phyloP scores from a whole-genome alignment of 2,888 invertebrate genomes.

The Polietes domitor region DNA sequence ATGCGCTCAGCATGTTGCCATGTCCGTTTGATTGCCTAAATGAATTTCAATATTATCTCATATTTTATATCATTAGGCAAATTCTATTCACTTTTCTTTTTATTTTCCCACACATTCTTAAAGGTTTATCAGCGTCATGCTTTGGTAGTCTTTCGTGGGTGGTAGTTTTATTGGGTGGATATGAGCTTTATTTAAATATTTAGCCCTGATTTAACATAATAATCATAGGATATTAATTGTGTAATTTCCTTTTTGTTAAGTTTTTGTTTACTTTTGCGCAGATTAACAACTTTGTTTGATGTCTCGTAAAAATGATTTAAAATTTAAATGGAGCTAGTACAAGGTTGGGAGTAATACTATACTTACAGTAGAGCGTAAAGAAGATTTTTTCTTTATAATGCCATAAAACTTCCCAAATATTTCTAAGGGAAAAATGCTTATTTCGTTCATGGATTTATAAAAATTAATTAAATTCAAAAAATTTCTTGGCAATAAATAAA shows the following conservation, averaged over 20 bases:
- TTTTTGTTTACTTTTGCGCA: no score
- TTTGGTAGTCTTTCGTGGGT: conserved; percentile 30
- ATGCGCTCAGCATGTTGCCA: conserved; percentile 61
- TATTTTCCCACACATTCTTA: conserved; percentile 44
- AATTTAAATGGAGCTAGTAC: conserved; percentile 65
- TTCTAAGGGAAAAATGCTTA: no score
- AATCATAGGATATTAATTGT: conserved; percentile 12
- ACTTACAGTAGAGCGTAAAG: no score
- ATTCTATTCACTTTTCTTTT: conserved; percentile 34
- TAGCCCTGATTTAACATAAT: conserved; percentile 30
- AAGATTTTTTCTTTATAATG: no score
- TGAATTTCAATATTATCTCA: background rate
- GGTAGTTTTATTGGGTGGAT: conserved; percentile 21
- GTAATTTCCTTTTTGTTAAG: no score
- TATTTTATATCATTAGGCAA: conserved; percentile 18
- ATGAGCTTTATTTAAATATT: conserved; percentile 60
- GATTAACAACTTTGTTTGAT: conserved; percentile 69
- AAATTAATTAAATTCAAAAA: no score
- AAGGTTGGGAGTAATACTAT: no score
- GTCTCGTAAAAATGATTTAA: conserved; percentile 66
- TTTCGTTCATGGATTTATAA: no score
- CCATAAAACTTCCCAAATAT: no score
- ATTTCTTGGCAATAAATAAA: no score
- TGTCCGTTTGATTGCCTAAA: conserved; percentile 69
- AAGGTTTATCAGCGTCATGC: no score